These are phyloP conservation scores for Fringilla coelebs DNA, from an alignment of 2,797 vertebrate genomes.

Conservation along the genomic window DNA sequence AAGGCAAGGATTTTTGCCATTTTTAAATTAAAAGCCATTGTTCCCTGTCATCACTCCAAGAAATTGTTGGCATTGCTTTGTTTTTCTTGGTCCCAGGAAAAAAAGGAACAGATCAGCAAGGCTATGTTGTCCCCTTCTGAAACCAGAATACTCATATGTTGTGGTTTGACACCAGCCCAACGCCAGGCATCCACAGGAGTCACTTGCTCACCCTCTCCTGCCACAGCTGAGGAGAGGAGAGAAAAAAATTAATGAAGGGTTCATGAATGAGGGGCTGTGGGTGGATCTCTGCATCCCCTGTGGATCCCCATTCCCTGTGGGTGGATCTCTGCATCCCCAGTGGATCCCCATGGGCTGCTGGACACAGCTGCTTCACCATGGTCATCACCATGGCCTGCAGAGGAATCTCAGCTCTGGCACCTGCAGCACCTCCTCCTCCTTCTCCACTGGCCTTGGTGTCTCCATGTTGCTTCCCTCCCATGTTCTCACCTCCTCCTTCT, in stretches of 20 bases:
- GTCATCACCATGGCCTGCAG: not conserved
- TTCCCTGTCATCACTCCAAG: not conserved
- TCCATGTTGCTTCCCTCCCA: not conserved
- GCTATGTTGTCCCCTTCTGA: not conserved
- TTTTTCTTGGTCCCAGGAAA: not conserved
- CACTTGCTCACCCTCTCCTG: accelerated
- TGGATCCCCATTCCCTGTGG: not conserved
- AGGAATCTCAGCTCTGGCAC: not conserved
- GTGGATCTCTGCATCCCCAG: not conserved
- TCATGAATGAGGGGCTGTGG: not conserved
- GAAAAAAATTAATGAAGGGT: not conserved
- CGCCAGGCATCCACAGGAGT: accelerated
- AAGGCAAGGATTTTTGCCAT: not conserved
- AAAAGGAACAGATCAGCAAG: not conserved
- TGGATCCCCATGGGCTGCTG: not conserved
- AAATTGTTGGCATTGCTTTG: not conserved
- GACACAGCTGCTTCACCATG: not conserved
- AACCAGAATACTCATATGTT: not conserved
- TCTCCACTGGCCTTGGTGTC: not conserved
- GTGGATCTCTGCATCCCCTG: too few relatives aligned
- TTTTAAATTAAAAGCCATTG: not conserved
- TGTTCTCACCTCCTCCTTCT: not conserved
- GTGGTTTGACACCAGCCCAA: not conserved
- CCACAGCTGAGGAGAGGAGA: not conserved
- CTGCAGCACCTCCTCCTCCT: not conserved